Evolutionary conservation across 2,888 invertebrate species (phyloP), one percentile per base, ranked within the genome.

Genomic region (Melipona beecheii): DNA sequence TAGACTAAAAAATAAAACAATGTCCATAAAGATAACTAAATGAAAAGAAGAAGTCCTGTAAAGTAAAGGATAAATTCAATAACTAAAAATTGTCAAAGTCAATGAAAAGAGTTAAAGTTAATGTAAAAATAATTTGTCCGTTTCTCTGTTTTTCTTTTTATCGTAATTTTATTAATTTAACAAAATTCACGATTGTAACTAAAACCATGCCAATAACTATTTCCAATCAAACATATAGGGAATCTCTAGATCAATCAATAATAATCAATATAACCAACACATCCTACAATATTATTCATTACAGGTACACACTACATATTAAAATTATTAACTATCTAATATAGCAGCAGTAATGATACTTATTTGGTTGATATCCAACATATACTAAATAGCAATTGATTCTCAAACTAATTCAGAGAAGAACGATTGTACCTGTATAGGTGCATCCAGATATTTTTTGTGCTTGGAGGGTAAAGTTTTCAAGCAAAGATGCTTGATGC

Each of bases 361-460:
- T 43, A 65, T 74, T 56, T 62, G 27, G 31, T 43, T 50, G 54
- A 71, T 72, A 83, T 36, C 62, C 36, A 78, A 75, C 60, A 24
- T 76, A 71, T 71, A 83, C 76, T 78, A 78, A 70, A 66, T 79
- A 66, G 56, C 72, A 75, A 85, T 70, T 60, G 54, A 62, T 66
- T 52, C 19, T 79, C 62, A 78, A 79, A 84, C 73, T 71, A 85
- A 21, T 66, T 88, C 75, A 65, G 68, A 78, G 66, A 52, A 74
- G 81, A 78, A 76, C 43, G 83, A 82, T 78, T 89, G 90, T 94
- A 94, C 94, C 93, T 93, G 93, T 86, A 93, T 86, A 90, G 93
- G 92, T 89, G 92, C 87, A 91, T 91, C 90, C 86, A 92, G 85
- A 90, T 91, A 91, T 87, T 91, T 91, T 81, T 90, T 87, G 84